Base-by-base conservation (phyloP, 2,888 invertebrate species). In the Cybosia mesomella region DNA sequence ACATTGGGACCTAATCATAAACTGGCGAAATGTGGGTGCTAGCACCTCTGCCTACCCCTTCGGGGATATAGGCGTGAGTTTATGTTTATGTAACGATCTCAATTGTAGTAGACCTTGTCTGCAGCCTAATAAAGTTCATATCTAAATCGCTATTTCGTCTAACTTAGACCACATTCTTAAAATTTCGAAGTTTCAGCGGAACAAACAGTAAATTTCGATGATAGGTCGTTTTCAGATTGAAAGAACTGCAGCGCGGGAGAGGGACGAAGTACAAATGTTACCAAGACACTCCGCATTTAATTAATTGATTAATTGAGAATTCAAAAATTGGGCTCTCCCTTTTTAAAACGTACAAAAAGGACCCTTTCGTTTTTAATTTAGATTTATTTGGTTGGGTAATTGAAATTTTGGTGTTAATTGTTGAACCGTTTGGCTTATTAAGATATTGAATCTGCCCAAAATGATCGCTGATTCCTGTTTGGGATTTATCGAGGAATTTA, bases 181-280 rank as follows among this genome's bases (percentile, higher is more conserved):
- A 77, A 79, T 79, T 76, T 75, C 66, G 78, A 85, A 89, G 85
- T 86, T 90, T 87, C 78, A 83, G 83, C 85, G 85, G 73, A 88
- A 86, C 85, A 91, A 90, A 90, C 89, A 91, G 86, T 85, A 86
- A 89, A 91, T 89, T 90, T 87, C 85, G 89, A 92, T 90, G 90
- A 91, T 89, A 89, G 92, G 89, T 91, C 90, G 89, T 91, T 91
- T 88, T 87, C 91, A 89, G 88, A 91, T 89, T 86, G 85, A 84
- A 89, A 87, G 84, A 87, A 88, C 85, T 91, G 90, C 88, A 85
- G 81, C 84, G 77, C 61, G 64, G 60, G 80, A 76, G 73, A 60
- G 80, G 80, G 74, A 76, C 71, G 80, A 75, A 85, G 83, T 70
- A 72, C 66, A 73, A 79, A 80, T 80, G 82, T 87, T 84, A 83